Percentiles rank a stretch among this genome's conserved stretches.
These are phyloP conservation scores for Drosophila nigrodunni DNA, from an alignment of 1,140 invertebrate species.

Conservation along the genomic window DNA sequence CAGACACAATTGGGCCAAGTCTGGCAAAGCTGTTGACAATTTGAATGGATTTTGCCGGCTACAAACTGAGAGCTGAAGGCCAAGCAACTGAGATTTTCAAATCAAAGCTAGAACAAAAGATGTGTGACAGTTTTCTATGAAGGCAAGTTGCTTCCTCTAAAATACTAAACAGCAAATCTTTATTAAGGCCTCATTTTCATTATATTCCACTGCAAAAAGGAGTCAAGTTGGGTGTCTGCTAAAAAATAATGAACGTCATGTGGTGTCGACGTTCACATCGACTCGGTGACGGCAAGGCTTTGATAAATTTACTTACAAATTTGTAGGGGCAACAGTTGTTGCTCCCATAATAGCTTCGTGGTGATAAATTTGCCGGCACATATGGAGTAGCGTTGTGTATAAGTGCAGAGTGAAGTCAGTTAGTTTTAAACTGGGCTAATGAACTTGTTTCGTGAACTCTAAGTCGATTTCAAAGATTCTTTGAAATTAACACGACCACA, in stretches of 20 bases:
- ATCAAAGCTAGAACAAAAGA: constrained; percentile 59
- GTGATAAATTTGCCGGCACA: constrained; percentile 37
- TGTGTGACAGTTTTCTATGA: constrained; percentile 54
- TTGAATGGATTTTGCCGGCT: constrained; percentile 54
- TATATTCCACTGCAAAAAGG: constrained; percentile 26
- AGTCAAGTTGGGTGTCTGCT: constrained; percentile 27
- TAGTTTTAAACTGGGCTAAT: background rate
- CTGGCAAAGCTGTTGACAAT: constrained; percentile 70
- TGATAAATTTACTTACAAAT: constrained; percentile 51
- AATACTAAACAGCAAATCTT: constrained; percentile 74
- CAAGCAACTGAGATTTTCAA: constrained; percentile 18
- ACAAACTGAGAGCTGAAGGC: constrained; percentile 24
- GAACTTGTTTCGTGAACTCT: background rate
- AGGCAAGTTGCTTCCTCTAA: constrained; percentile 28
- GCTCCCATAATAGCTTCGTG: constrained; percentile 16
- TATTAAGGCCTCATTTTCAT: constrained; percentile 61
- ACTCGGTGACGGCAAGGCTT: background rate
- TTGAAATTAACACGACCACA: too few species aligned
- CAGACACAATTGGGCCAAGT: constrained; percentile 65
- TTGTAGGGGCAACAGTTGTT: constrained; percentile 47
- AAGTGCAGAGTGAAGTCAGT: background rate
- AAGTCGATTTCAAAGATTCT: too few species aligned
- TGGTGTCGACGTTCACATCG: constrained; percentile 2
- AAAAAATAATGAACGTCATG: constrained; percentile 48
- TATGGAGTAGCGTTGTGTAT: constrained; percentile 5